Base-by-base conservation (phyloP, 2,113 vertebrate species). In the Raja brachyura region DNA sequence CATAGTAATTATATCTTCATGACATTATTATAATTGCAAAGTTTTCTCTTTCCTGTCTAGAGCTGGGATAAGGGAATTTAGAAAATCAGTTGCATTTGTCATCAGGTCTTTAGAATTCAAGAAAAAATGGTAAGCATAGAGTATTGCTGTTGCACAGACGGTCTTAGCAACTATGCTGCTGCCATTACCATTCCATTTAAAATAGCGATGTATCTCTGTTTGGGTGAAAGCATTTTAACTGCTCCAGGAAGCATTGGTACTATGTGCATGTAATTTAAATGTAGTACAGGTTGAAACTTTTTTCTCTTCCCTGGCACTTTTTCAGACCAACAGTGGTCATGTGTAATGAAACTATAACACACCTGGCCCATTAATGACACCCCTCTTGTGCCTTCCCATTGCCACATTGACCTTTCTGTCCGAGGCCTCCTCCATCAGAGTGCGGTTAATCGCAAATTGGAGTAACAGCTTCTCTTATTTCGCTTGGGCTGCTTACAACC, bases 211-310 rank as follows among this genome's bases (percentile, higher is more conserved):
- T 68, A 18, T 39, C 68, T 31, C 31, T 39, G 61, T 39, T 81
- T 16, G 33, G 16, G 31, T 90, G 86, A 90, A 90, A 66, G 61
- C 7, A 90, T 90, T 90, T 90, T 85, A 59, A 68, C 68, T 39
- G 86, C 63, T 90, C 61, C n/a, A 59, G 54, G 48, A 28, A 56
- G 54, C 56, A n/a, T 28, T 25, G 81, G 28, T 85, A 59, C 81
- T 56, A 59, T 59, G 10, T 54, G 25, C 59, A 5, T 85, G 79
- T 85, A 59, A 85, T 28, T 59, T 85, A 85, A 85, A 59, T 10
- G 9, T 25, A 59, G 66, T 68, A 68, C 39, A 48, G 39, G 39
- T 48, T 48, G 39, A 48, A 48, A 48, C 3, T 48, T 48, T 48
- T 48, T 48, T 48, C 39, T 3, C 39, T 48, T 0, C 39, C 39